Base-by-base conservation (phyloP, 2,113 vertebrate genomes). In the Rhynchomys soricoides region DNA sequence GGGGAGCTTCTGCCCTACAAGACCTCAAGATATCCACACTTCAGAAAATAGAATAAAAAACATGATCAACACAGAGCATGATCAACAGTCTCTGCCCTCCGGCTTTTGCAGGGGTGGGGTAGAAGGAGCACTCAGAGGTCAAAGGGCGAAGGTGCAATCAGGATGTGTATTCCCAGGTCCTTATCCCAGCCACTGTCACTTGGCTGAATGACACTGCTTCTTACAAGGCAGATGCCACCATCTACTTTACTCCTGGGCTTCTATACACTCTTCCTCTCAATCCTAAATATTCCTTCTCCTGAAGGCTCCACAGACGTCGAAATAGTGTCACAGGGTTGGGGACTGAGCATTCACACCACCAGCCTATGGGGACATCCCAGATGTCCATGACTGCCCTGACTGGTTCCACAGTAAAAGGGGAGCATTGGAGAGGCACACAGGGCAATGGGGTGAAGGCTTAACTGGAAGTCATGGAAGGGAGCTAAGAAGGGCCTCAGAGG, bases 101-200 rank as follows among this genome's bases (percentile, higher is more conserved):
- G 68, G 29, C 62, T 91, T 75, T 37, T 43, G 57, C 88, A 37
- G 29, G n/a, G 26, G 31, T 9, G 1, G 21, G 31, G 12, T 24
- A 1, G 40, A 37, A 7, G 15, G 21, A 4, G 8, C 1, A 3
- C 17, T 29, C 45, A 19, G 21, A 24, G 37, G 9, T n/a, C 45
- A 31, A 24, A 50, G 45, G 24, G 31, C 50, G 29, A n/a, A 17
- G 40, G 10, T 3, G 13, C 31, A 2, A 1, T 4, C 1, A 0
- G 48, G 11, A 10, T 31, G 29, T 7, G 0, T 4, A 6, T 9
- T 3, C 40, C 5, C 26, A 16, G 3, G 37, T 52, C 12, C 31
- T 43, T 34, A 12, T 22, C 5, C 9, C 0, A 21, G 29, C 4
- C 4, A 3, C 57, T 57, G 29, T 31, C 37, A 2, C 37, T 2